A percentile compares a stretch with the other conserved stretches of the same genome.
These are phyloP conservation scores for Bombus turneri DNA, from an alignment of 1,140 invertebrate genomes.

Conservation along the genomic window DNA sequence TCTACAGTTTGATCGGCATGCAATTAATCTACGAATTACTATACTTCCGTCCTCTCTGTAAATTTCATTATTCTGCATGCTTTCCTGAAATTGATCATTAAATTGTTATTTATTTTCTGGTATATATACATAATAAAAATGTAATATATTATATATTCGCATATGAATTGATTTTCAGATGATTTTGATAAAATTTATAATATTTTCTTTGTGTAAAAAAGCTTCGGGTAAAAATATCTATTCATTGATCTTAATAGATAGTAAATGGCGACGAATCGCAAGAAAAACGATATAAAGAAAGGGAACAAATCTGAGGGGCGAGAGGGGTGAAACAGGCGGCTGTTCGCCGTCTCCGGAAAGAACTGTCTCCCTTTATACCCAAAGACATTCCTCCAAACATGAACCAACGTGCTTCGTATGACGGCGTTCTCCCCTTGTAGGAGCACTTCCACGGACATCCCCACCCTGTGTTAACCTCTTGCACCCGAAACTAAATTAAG, in stretches of 20 bases:
- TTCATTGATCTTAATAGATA: constrained; percentile 13
- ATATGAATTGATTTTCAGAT: not conserved
- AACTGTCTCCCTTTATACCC: constrained; percentile 71
- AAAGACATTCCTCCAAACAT: constrained; percentile 68
- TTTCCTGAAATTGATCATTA: not conserved
- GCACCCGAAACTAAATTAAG: constrained; percentile 72
- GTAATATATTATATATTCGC: too few species aligned
- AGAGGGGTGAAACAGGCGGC: constrained; percentile 65
- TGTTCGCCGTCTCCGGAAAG: constrained; percentile 70
- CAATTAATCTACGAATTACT: constrained; percentile 48
- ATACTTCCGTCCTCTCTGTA: not conserved
- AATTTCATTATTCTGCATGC: not conserved
- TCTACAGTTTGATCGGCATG: constrained; percentile 24
- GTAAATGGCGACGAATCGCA: constrained; percentile 38
- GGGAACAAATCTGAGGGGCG: constrained; percentile 31
- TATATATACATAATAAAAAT: not conserved
- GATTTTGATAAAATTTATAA: not conserved
- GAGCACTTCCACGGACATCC: constrained; percentile 56
- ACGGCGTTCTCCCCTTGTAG: constrained; percentile 54
- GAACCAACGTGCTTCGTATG: constrained; percentile 64
- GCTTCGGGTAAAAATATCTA: not conserved
- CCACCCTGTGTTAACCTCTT: constrained; percentile 65
- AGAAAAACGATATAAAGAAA: constrained; percentile 29
- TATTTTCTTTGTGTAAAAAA: not conserved
- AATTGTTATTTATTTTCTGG: not conserved